A percentile compares a stretch with the other conserved stretches of the same genome.
phyloP scores from a whole-genome alignment of 2,797 vertebrate species.

The Cyprinella venusta region DNA sequence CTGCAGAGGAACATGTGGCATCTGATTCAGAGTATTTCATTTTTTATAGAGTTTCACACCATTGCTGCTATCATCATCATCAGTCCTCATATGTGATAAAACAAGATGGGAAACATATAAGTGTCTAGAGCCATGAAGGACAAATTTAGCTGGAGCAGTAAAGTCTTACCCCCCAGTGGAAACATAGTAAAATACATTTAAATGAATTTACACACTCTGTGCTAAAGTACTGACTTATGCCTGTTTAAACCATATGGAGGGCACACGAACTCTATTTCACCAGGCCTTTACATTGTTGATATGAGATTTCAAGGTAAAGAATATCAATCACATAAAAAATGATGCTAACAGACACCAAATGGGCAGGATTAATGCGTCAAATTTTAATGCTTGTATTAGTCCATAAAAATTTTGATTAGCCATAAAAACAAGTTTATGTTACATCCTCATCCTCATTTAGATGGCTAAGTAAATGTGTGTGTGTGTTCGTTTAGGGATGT shows the following conservation, averaged over 20 bases:
- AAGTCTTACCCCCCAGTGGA: conserved; percentile 67
- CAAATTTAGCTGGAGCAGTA: conserved; percentile 62
- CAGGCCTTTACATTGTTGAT: not conserved
- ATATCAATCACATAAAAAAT: not conserved
- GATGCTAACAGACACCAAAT: not conserved
- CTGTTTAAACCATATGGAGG: conserved; percentile 45
- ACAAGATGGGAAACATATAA: conserved; percentile 68
- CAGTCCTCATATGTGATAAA: conserved; percentile 72
- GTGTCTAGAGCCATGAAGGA: conserved; percentile 67
- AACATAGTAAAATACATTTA: conserved; percentile 66
- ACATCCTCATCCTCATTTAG: not conserved
- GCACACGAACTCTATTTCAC: conserved; percentile 18
- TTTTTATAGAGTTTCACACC: conserved; percentile 70
- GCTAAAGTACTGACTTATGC: conserved; percentile 50
- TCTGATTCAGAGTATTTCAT: conserved; percentile 15
- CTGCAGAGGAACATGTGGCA: conserved; percentile 28
- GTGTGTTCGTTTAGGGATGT: conserved; percentile 66
- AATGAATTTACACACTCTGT: conserved; percentile 41
- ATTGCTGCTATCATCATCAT: conserved; percentile 75
- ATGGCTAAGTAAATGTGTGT: not conserved
- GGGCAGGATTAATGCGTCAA: not conserved
- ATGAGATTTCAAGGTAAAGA: not conserved
- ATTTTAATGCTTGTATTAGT: no score
- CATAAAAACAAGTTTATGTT: not conserved
- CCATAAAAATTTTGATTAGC: not conserved